A percentile compares a stretch with the other conserved stretches of the same genome.
phyloP scores from a whole-genome alignment of 2,888 invertebrate species.

The Chrysodeixis includens region DNA sequence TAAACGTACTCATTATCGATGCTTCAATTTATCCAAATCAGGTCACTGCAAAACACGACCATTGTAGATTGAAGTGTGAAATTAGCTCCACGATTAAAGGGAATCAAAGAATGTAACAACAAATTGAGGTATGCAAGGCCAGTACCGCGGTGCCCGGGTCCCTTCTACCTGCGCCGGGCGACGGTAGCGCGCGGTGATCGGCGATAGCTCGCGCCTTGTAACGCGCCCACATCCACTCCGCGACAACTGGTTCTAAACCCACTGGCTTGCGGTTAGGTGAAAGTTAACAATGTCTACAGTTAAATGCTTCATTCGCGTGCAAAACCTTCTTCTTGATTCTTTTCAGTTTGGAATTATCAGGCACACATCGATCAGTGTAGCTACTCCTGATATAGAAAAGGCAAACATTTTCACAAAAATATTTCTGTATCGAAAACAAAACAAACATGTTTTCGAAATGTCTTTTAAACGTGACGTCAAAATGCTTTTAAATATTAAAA shows the following conservation, averaged over 20 bases:
- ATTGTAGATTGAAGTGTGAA: no score
- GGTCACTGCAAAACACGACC: no score
- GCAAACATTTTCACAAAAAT: no score
- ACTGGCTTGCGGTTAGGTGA: conserved; percentile 51
- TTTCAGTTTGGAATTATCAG: no score
- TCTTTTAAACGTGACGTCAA: conserved; percentile 23
- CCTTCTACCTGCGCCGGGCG: conserved; percentile 36
- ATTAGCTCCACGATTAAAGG: no score
- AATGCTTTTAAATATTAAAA: neutral
- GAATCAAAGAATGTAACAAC: neutral
- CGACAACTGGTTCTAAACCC: conserved; percentile 36
- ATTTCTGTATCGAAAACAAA: neutral
- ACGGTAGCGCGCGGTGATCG: conserved; percentile 33
- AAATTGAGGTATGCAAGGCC: conserved; percentile 39
- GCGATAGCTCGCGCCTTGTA: conserved; percentile 33
- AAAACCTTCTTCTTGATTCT: neutral
- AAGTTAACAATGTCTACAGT: conserved; percentile 44
- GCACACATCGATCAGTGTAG: no score
- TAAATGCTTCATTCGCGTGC: conserved; percentile 19
- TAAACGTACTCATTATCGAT: no score
- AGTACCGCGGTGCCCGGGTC: conserved; percentile 37
- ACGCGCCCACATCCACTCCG: conserved; percentile 40
- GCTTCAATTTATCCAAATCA: no score
- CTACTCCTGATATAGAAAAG: no score
- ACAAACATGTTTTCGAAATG: neutral